Base-by-base conservation (phyloP, 2,888 invertebrate genomes). In the Coelopa pilipes region DNA sequence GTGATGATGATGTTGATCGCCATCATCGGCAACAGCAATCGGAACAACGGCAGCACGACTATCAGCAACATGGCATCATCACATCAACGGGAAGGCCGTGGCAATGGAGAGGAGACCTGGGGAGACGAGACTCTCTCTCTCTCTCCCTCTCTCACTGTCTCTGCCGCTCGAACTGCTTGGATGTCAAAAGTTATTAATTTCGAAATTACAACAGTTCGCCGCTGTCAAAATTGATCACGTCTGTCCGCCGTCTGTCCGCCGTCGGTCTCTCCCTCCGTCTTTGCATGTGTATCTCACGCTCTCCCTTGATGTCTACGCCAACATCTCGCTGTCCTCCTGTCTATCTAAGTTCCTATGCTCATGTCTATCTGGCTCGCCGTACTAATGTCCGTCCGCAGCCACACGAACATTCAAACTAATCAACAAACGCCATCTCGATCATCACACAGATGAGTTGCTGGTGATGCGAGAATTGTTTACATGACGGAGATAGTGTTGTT, bases 1-100 rank as follows among this genome's bases (percentile, higher is more conserved):
- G 15, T n/a, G 21, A 65, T 57, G 82, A 81, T 78, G 82, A 82
- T 81, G 81, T 60, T 57, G 24, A 69, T 50, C 17, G 24, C 24
- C 49, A 49, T 78, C 83, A 81, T 77, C 77, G 76, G 76, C 75
- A 74, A 68, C 76, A 74, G 72, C 72, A 72, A 74, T 72, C 59
- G 72, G 45, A 74, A 68, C 47, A 47, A 19, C 21, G 47, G 24
- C 19, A 62, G 62, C 63, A 60, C 24, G 34, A 19, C 63, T 50
- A 60, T 66, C 62, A 62, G 17, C 63, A 62, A 19, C 62, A 62
- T 45, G 45, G 15, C 45, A 69, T 69, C 68, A 57, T 45, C 49
- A 66, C 49, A 13, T 19, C 65, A 65, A n/a, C 47, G 19, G 66
- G 9, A 11, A 17, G 46, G n/a, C 46, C 34, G 45, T 46, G 17